A percentile compares a stretch with the other conserved stretches of the same genome.
These are phyloP conservation scores for Drosophila rubida DNA, from an alignment of 2,888 invertebrate genomes.

Conservation along the genomic window DNA sequence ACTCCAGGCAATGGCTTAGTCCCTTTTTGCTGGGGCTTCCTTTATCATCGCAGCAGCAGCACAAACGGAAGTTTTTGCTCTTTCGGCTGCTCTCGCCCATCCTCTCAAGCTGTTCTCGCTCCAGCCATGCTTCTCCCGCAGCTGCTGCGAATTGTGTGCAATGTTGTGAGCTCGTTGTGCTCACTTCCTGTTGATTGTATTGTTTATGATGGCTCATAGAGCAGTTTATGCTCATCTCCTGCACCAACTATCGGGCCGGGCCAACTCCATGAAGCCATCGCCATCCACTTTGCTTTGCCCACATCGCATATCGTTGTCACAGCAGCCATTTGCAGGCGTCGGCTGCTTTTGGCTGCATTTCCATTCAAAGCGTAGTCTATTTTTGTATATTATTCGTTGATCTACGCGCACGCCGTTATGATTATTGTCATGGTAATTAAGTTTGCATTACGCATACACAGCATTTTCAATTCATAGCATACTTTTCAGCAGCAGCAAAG, in stretches of 20 bases:
- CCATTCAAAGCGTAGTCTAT: conserved; percentile 15
- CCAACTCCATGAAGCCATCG: conserved; percentile 11
- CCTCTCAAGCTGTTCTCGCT: not conserved
- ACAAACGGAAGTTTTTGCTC: conserved; percentile 46
- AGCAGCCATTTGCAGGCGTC: conserved; percentile 36
- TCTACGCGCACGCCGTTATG: conserved; percentile 10
- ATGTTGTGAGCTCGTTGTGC: conserved; percentile 46
- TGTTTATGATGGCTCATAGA: conserved; percentile 56
- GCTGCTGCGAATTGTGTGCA: conserved; percentile 4
- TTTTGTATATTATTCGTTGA: conserved; percentile 6
- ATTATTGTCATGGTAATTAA: conserved; percentile 49
- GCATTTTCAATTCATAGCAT: conserved; percentile 24
- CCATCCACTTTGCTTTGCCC: not conserved
- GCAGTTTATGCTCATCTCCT: conserved; percentile 16
- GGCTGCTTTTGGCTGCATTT: conserved; percentile 23
- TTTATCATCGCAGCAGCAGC: conserved; percentile 34
- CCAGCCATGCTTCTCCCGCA: too few species aligned
- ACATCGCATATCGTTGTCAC: conserved; percentile 19
- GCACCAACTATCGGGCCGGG: conserved; percentile 6
- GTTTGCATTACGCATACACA: conserved; percentile 32
- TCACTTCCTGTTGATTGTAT: conserved; percentile 64
- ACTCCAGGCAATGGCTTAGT: conserved; percentile 30
- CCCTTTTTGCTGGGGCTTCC: conserved; percentile 26
- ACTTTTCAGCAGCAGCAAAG: conserved; percentile 11
- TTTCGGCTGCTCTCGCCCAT: not conserved